A percentile compares a stretch with the other conserved stretches of the same genome.
phyloP scores from a whole-genome alignment of 2,113 vertebrate genomes.

The Chaenocephalus aceratus region DNA sequence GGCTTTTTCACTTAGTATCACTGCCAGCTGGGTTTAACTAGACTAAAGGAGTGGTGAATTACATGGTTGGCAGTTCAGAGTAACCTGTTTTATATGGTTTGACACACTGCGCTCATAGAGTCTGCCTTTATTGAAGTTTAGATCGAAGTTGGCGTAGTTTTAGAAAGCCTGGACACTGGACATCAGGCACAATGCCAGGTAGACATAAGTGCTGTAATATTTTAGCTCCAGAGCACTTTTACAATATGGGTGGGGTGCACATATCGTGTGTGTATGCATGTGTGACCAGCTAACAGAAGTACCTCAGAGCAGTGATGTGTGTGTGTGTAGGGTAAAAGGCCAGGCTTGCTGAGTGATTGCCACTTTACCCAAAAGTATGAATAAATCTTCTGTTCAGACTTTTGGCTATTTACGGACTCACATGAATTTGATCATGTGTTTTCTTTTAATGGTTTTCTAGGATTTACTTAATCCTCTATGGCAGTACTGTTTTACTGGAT shows the following conservation, averaged over 20 bases:
- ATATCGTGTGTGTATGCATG: slow-evolving; percentile 26
- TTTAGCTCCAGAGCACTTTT: slow-evolving; percentile 31
- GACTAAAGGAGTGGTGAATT: background rate
- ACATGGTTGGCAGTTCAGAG: background rate
- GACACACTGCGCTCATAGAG: background rate
- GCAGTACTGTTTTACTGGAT: slow-evolving; percentile 48
- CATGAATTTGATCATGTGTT: slow-evolving; percentile 77
- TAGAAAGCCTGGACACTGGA: background rate
- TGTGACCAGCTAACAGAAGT: slow-evolving; percentile 57
- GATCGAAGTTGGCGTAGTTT: background rate
- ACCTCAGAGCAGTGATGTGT: slow-evolving; percentile 51
- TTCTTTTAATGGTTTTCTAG: slow-evolving; percentile 72
- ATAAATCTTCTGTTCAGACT: slow-evolving; percentile 77
- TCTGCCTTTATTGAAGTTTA: background rate
- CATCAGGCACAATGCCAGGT: slow-evolving; percentile 24
- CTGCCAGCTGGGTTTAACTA: background rate
- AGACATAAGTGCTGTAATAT: slow-evolving; percentile 39
- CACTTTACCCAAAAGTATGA: slow-evolving; percentile 71
- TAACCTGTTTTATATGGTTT: background rate
- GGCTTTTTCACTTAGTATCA: background rate
- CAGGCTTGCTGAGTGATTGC: slow-evolving; percentile 68
- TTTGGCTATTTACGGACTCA: slow-evolving; percentile 67
- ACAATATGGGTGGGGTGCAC: slow-evolving; percentile 48
- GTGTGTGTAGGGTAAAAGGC: slow-evolving; percentile 53
- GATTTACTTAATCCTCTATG: slow-evolving; percentile 56